These are phyloP conservation scores for Tuberolachnus salignus DNA, from an alignment of 2,888 invertebrate species.

Conservation along the genomic window DNA sequence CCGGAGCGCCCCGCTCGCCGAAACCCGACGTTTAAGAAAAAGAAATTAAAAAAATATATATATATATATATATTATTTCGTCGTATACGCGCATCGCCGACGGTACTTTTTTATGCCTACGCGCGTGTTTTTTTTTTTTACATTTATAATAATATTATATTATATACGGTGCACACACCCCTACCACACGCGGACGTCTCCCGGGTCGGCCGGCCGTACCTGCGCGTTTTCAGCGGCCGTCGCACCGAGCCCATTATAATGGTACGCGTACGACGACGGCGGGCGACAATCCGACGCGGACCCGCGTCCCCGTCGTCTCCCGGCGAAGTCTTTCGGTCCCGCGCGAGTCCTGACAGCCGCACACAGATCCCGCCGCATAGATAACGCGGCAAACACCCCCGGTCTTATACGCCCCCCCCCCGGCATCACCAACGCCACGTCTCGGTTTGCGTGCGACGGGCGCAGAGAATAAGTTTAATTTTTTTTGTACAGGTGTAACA, in stretches of 20 bases:
- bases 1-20: neutral
- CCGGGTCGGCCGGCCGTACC: neutral
- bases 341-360: constrained; percentile 3
- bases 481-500: too few species aligned
- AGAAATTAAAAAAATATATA: neutral
- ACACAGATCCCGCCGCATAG: neutral
- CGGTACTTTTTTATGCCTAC: too few species aligned
- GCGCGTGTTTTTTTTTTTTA: too few species aligned
- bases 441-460: too few species aligned
- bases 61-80: neutral
- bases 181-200: too few species aligned
- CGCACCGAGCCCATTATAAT: too few species aligned
- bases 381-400: neutral
- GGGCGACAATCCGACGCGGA: constrained; percentile 45
- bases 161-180: too few species aligned
- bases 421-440: neutral
- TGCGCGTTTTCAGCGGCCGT: neutral
- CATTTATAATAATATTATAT: too few species aligned
- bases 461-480: too few species aligned
- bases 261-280: too few species aligned
- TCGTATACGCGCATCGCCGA: neutral
- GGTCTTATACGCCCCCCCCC: neutral
- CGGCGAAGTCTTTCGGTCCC: constrained; percentile 14
- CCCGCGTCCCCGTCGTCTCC: constrained; percentile 38
- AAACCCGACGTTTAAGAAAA: constrained; percentile 35